Evolutionary conservation across 2,113 vertebrate genomes (phyloP).

Genomic region (Eulemur rufifrons): DNA sequence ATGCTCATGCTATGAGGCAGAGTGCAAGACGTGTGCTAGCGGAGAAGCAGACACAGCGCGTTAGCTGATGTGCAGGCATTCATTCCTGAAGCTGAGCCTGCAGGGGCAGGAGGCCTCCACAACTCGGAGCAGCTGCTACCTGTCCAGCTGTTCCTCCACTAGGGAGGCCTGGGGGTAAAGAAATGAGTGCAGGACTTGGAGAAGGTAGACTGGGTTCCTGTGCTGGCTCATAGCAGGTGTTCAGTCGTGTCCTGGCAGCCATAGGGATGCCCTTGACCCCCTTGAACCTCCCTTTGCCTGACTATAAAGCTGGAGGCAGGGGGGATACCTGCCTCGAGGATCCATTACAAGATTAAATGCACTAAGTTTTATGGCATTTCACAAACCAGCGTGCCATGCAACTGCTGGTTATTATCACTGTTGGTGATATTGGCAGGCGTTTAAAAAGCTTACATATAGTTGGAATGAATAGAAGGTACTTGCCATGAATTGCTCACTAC

Average conservation of each 20-base stretch:
- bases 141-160: background rate
- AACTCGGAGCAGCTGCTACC: background rate
- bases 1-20: accelerated
- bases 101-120: background rate
- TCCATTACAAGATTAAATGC: background rate
- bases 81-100: background rate
- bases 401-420: background rate
- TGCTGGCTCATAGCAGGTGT: background rate
- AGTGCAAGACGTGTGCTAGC: accelerated
- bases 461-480: background rate
- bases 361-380: background rate
- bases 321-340: background rate
- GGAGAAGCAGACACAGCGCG: background rate
- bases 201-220: background rate
- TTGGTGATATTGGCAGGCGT: background rate
- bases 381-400: background rate
- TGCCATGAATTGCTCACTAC: background rate
- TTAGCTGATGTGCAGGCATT: background rate
- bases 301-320: background rate
- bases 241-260: background rate
- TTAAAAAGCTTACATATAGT: background rate
- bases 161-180: background rate
- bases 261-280: background rate
- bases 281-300: background rate
- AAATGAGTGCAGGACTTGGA: background rate